A percentile compares a stretch with the other conserved stretches of the same genome.
Conservation (phyloP, 2,113 vertebrate species). For the Tamias sibiricus region DNA sequence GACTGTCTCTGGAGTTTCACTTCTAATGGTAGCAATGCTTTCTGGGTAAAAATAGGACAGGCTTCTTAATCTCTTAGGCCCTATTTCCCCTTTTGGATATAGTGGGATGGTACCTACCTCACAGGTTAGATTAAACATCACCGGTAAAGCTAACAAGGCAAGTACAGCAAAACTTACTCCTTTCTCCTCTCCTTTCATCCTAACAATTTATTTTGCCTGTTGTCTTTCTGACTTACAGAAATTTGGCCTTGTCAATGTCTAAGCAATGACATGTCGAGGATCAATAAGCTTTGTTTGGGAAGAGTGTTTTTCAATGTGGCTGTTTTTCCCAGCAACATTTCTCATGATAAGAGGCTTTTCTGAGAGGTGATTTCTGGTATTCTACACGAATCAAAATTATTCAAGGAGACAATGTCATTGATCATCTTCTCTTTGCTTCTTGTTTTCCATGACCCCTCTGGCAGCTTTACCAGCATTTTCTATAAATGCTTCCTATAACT, state of each 20-base stretch:
- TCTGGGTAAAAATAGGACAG: background rate
- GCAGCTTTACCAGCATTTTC: background rate
- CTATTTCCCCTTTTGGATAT: background rate
- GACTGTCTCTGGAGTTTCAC: background rate
- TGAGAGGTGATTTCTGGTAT: conserved; percentile 4
- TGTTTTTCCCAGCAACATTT: background rate
- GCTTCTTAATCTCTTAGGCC: background rate
- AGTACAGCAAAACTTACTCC: background rate
- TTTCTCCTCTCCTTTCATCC: background rate
- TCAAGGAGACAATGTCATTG: conserved; percentile 31
- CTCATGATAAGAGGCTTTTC: background rate
- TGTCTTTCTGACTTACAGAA: background rate
- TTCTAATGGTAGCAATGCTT: background rate
- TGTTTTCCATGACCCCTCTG: conserved; percentile 9
- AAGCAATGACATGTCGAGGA: conserved; percentile 18
- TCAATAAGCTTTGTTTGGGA: background rate
- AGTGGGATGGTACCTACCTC: background rate
- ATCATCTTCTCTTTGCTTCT: background rate
- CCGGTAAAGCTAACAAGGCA: background rate
- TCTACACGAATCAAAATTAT: conserved; percentile 15
- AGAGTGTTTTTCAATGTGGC: background rate
- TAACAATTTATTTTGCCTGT: background rate
- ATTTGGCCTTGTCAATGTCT: background rate
- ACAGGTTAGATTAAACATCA: background rate
- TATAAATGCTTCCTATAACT: background rate